Base-by-base conservation (phyloP, 2,797 vertebrate species). In the Mus caroli region DNA sequence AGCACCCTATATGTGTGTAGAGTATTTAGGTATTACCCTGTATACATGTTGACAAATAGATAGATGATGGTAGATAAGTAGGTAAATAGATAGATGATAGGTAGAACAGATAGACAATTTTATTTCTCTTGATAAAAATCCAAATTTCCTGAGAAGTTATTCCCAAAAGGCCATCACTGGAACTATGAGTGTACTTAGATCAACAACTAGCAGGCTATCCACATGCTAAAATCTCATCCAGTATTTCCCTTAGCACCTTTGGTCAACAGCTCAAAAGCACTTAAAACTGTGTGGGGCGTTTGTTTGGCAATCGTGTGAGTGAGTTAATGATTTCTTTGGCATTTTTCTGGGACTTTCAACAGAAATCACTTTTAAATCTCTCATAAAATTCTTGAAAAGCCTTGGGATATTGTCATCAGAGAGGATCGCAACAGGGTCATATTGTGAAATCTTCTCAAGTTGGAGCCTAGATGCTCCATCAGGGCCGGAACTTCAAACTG, bases 261-360 rank as follows among this genome's bases (percentile, higher is more conserved):
- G 34, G 54, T 82, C 92, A 78, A 31, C 60, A 92, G 50, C n/a
- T 91, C 43, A 60, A 60, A 80, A 62, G 15, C 31, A 50, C 91
- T 96, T 93, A 94, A 86, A 92, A 82, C 58, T 83, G 83, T 58
- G 79, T 43, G 4, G 52, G 88, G 69, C 20, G 19, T 87, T 88
- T 92, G 15, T 78, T 91, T 95, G 93, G 91, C 93, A 69, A 22
- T n/a, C 22, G 3, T 75, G 82, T 12, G 17, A 50, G 37, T 40
- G 31, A 91, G 93, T 87, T 87, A 62, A 92, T 94, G 93, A 96
- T 96, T 96, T 89, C 62, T 96, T 96, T 93, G 97, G 94, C 93
- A 56, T 94, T 95, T 75, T 96, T 96, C 73, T 78, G 87, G 79
- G 43, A 83, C 84, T 91, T 94, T 89, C n/a, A 88, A 94, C 34